Base-by-base conservation (phyloP, 2,888 invertebrate species). In the Hirtodrosophila histrioides region DNA sequence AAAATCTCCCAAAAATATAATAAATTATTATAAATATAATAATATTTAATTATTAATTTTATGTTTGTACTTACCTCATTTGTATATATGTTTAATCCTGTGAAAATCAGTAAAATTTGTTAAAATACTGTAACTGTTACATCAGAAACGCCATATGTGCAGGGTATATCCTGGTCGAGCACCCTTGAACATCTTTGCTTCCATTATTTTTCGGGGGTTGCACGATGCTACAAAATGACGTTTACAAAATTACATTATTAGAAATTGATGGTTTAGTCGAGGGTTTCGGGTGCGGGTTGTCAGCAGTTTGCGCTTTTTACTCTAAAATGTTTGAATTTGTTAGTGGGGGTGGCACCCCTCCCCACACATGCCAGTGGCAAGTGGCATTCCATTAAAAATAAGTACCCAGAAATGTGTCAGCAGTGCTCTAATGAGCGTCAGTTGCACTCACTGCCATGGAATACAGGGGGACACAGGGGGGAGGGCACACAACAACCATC, bases 231-330 rank as follows among this genome's bases (percentile, higher is more conserved):
- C 70, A 74, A 87, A 86, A 78, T 85, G 85, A 87, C 86, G 81
- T 83, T 86, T 86, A 81, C 70, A 57, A 88, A 87, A 88, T 88
- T 88, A 85, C 87, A 85, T 88, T 87, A 87, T 88, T 86, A 78
- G 80, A 81, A 86, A 88, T 86, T 88, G 86, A 88, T 86, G 88
- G 75, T 75, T 78, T 56, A 54, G 65, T 65, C 23, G 45, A 51
- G 56, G 40, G 60, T 58, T 33, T 29, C 31, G 36, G 1, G 17
- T 11, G 40, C 44, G 51, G 61, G 63, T 63, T 80, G 49, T 63
- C 36, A 74, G 67, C 57, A 67, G 45, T 62, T 48, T 54, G 63
- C 55, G 51, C 58, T 54, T 58, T 68, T 76, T 57, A 62, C 23
- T 50, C 35, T 27, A 56, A 65, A 77, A 45, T 66, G 53, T 57